These are phyloP conservation scores for Lordiphosa andalusiaca DNA, from an alignment of 2,888 invertebrate species.

Conservation along the genomic window DNA sequence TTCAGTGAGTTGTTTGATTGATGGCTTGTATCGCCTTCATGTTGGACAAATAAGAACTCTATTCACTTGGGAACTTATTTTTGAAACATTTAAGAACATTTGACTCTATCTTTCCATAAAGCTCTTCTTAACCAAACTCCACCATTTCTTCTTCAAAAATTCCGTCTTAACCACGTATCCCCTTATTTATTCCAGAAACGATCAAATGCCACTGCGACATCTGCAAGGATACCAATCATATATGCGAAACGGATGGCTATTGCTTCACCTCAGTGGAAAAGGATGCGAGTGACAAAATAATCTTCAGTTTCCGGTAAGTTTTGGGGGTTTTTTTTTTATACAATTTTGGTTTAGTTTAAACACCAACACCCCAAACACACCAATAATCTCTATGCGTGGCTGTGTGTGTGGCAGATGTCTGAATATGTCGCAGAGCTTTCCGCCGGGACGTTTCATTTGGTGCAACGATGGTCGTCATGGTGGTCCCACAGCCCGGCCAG, in stretches of 20 bases:
- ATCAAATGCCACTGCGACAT: constrained; percentile 93
- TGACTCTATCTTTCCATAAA: too few relatives aligned
- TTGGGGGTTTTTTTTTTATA: background rate
- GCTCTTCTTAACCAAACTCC: too few relatives aligned
- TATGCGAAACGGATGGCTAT: constrained; percentile 93
- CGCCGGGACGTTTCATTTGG: constrained; percentile 80
- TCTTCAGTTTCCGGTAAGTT: constrained; percentile 89
- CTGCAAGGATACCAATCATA: constrained; percentile 87
- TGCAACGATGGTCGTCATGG: constrained; percentile 78
- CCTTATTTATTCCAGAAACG: constrained; percentile 36
- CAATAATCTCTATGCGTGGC: background rate
- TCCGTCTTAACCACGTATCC: too few relatives aligned
- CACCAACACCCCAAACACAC: background rate
- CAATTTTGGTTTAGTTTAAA: constrained; percentile 6
- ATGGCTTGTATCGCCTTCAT: too few relatives aligned
- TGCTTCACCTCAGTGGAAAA: constrained; percentile 90
- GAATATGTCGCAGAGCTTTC: constrained; percentile 78
- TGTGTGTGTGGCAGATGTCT: constrained; percentile 70
- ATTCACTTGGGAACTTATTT: too few relatives aligned
- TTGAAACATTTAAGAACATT: too few relatives aligned
- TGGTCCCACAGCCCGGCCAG: constrained; percentile 79
- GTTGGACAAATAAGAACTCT: too few relatives aligned
- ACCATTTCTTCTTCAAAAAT: too few relatives aligned
- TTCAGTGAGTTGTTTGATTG: too few relatives aligned
- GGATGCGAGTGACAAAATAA: constrained; percentile 58